Base-by-base conservation (phyloP, 1,140 invertebrate species). In the Heliconius eleuchia region DNA sequence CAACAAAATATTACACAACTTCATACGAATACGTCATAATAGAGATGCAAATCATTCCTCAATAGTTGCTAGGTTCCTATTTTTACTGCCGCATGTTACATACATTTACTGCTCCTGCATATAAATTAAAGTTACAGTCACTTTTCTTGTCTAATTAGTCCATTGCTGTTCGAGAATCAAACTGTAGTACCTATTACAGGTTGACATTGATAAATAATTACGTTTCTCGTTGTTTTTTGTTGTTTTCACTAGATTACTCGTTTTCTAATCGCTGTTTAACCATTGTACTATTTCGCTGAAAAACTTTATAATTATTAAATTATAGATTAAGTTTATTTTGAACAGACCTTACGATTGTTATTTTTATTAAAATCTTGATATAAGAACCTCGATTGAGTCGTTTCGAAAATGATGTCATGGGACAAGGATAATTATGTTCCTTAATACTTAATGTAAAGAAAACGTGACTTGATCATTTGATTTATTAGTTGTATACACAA, bases 61-160 rank as follows among this genome's bases (percentile, higher is more conserved):
- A 66, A 66, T 66, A 30, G 9, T 23, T 60, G n/a, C 19, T 60
- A 60, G 55, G 19, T 23, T 23, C 66, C 84, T 84, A 78, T 82
- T 77, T 83, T 80, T 78, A 83, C 79, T 81, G 77, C 78, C 77
- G 82, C 72, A 72, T 84, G 83, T 86, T 88, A 82, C 84, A 83
- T 78, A 82, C 82, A 78, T 80, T 78, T 76, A 52, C 52, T 76
- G 75, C 70, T 78, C 55, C 70, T 76, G 86, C 85, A 86, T 88
- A 86, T 83, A 82, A 83, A 88, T 85, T 30, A 66, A n/a, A 13
- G 11, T 73, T 19, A 80, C 74, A 66, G 16, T 78, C n/a, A 55
- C 71, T 76, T 81, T 81, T 79, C 71, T 75, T 79, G 78, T 77
- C 73, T 81, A 84, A 83, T 81, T 82, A 80, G 60, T 78, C 60